Evolutionary conservation across 2,113 vertebrate species (phyloP), one percentile per base, ranked within the genome.

Genomic region (Cinclus cinclus): DNA sequence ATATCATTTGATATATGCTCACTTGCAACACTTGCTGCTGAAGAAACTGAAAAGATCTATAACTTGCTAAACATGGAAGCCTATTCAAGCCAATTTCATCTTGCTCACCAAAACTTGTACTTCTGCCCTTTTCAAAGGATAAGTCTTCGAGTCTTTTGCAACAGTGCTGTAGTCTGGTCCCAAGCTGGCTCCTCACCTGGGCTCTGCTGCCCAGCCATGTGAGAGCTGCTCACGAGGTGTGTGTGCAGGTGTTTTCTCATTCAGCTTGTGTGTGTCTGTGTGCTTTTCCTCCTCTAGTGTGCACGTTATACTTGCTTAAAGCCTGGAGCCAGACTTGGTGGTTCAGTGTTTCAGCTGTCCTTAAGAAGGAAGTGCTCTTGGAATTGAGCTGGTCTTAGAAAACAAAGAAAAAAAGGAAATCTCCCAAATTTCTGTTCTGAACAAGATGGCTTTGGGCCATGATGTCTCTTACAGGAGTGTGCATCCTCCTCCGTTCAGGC

Each of bases 301-400:
- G 56, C 86, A 52, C 27, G 1, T 87, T 81, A 12, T 23, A 4
- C 0, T 0, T 81, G 79, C 80, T 20, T 53, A 27, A 90, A 81
- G 90, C 90, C 85, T 94, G 52, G 7, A 53, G 85, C 47, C 73
- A 77, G 68, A 68, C 85, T 78, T 42, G 52, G 64, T 82, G 68
- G 64, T 59, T 95, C 41, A 22, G 49, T 71, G 44, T 81, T 92
- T 75, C 56, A 84, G 60, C 73, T 83, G 52, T 73, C 15, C 16
- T 89, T 62, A 68, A 92, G 85, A 93, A 92, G 65, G 73, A 94
- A 87, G 60, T 6, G 16, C 63, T 81, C 83, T 90, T 89, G 76
- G 71, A 65, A 68, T 78, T 46, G 56, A 73, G 42, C 63, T 80
- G 49, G 44, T 82, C 69, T 81, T 76, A 62, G 71, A 44, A 69